Percentiles rank a stretch among this genome's conserved stretches.
Conservation (phyloP, 2,888 invertebrate genomes). For the Volucella inanis region DNA sequence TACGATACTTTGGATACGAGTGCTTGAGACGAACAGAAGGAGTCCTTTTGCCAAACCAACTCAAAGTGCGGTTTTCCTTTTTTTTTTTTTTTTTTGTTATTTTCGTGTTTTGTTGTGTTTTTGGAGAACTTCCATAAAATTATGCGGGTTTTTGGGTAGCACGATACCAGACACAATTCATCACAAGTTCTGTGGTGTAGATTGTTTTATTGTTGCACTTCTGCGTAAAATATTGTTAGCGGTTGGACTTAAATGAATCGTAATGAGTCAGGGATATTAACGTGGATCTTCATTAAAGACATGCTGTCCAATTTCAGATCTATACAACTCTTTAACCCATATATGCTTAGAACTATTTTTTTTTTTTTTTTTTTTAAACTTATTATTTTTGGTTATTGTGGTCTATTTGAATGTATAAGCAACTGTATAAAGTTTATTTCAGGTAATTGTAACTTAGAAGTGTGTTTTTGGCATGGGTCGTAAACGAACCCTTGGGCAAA, state of each 20-base stretch:
- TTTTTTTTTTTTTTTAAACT: too few relatives aligned
- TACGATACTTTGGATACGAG: slow-evolving; percentile 5
- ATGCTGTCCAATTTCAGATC: not conserved
- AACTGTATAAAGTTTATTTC: too few relatives aligned
- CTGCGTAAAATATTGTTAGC: slow-evolving; percentile 12
- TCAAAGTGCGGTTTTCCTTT: too few relatives aligned
- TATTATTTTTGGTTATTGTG: too few relatives aligned
- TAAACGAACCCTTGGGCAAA: too few relatives aligned
- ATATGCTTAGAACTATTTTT: too few relatives aligned
- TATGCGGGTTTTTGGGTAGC: slow-evolving; percentile 7
- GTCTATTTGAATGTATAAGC: too few relatives aligned
- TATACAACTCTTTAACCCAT: not conserved
- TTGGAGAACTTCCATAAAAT: not conserved
- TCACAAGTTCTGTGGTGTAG: slow-evolving; percentile 4
- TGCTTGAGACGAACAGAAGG: not conserved
- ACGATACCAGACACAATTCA: slow-evolving; percentile 7
- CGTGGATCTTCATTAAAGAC: not conserved
- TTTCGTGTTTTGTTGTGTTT: not conserved
- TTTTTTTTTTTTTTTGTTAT: not conserved
- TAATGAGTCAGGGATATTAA: slow-evolving; percentile 26
- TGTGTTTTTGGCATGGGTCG: too few relatives aligned
- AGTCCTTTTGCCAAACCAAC: too few relatives aligned
- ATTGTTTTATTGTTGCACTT: slow-evolving; percentile 46
- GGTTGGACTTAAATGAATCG: slow-evolving; percentile 42
- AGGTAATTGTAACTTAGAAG: too few relatives aligned